These are phyloP conservation scores for Noctuana brunneofusca DNA, from an alignment of 2,888 invertebrate genomes.

Conservation along the genomic window DNA sequence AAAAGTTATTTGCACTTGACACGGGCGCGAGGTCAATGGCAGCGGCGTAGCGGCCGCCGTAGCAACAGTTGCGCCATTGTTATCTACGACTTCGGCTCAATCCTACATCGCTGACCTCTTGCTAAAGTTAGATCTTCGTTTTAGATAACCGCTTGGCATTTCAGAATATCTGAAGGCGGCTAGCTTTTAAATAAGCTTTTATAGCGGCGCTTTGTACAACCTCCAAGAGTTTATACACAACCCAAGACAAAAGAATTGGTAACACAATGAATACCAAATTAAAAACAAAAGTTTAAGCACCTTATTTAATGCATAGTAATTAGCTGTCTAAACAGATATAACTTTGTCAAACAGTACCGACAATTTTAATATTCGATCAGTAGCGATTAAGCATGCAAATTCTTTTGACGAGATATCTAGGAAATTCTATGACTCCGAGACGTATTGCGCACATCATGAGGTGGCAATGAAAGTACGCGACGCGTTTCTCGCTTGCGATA, in stretches of 20 bases:
- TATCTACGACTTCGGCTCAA: constrained; percentile 41
- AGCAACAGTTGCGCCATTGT: constrained; percentile 44
- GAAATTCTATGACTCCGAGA: constrained; percentile 14
- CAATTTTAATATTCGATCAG: no score
- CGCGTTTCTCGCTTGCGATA: constrained; percentile 77
- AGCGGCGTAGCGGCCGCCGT: constrained; percentile 50
- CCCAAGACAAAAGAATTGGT: constrained; percentile 1
- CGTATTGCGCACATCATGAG: constrained; percentile 57
- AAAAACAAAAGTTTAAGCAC: no score
- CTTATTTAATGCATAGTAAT: no score
- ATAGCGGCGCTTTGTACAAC: constrained; percentile 30
- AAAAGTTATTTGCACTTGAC: constrained; percentile 65
- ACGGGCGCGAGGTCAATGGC: constrained; percentile 64
- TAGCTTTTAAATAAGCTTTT: constrained; percentile 34
- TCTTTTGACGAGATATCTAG: not conserved
- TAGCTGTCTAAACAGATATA: no score
- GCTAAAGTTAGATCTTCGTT: constrained; percentile 30
- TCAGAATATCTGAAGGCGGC: constrained; percentile 33
- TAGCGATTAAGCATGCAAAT: not conserved
- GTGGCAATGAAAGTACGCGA: constrained; percentile 79
- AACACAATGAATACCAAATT: no score
- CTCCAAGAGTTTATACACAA: constrained; percentile 7
- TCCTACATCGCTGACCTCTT: constrained; percentile 62
- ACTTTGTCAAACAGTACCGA: no score
- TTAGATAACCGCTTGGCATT: constrained; percentile 31